These are phyloP conservation scores for Coenonympha arcania DNA, from an alignment of 2,888 invertebrate genomes.

Conservation along the genomic window DNA sequence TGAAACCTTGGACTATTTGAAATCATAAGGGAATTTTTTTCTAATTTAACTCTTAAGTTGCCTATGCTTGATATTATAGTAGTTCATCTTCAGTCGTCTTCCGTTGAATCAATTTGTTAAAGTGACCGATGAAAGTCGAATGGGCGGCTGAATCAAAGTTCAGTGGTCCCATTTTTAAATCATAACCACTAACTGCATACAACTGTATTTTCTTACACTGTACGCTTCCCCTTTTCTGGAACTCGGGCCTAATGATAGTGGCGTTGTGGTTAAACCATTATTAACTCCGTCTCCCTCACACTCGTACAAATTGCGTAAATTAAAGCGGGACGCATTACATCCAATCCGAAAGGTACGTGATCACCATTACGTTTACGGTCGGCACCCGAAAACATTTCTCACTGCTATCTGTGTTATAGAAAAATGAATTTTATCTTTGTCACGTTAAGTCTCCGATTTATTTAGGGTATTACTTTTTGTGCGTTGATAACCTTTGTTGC, in stretches of 20 bases:
- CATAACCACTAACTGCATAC: constrained; percentile 25
- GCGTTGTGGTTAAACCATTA: constrained; percentile 66
- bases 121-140: background rate
- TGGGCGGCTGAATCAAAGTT: background rate
- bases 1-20: too few relatives aligned
- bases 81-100: too few relatives aligned
- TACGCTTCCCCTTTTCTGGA: constrained; percentile 45
- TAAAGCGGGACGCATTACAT: constrained; percentile 55
- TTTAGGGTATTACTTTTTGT: constrained; percentile 6
- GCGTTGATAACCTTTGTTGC: constrained; percentile 2
- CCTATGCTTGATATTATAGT: too few relatives aligned
- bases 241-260: constrained; percentile 61
- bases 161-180: constrained; percentile 21
- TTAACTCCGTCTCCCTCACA: constrained; percentile 61
- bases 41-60: too few relatives aligned
- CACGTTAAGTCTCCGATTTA: constrained; percentile 17
- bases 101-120: too few relatives aligned
- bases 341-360: constrained; percentile 63
- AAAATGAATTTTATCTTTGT: constrained; percentile 22
- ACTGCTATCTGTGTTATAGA: constrained; percentile 17
- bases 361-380: constrained; percentile 61
- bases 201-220: constrained; percentile 29
- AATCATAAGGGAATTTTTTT: too few relatives aligned
- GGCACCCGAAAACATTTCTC: constrained; percentile 23
- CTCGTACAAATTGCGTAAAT: constrained; percentile 43